A percentile compares a stretch with the other conserved stretches of the same genome.
These are phyloP conservation scores for Cantharis flavilabris DNA, from an alignment of 2,888 invertebrate species.

Conservation along the genomic window DNA sequence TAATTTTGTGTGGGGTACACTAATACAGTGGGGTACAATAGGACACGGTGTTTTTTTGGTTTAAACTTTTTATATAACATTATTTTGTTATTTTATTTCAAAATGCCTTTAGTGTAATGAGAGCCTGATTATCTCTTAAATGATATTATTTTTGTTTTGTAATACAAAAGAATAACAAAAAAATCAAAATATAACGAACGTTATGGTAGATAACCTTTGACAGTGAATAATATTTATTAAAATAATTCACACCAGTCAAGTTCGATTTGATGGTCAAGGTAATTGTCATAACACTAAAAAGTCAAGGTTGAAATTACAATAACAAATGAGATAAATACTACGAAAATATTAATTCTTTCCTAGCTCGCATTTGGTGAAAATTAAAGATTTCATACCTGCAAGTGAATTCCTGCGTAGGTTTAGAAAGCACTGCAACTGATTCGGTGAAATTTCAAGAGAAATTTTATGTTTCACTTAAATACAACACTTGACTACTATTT, in stretches of 20 bases:
- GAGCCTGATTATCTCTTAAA: background rate
- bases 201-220: background rate
- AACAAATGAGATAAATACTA: background rate
- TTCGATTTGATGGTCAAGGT: background rate
- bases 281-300: background rate
- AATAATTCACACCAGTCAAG: background rate
- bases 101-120: too few species aligned
- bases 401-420: background rate
- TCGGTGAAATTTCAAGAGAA: background rate
- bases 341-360: background rate
- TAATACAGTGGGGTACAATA: background rate
- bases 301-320: background rate
- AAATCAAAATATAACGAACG: background rate
- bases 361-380: background rate
- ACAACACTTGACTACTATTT: background rate
- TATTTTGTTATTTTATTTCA: too few species aligned
- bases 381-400: background rate
- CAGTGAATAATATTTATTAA: background rate
- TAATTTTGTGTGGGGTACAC: too few species aligned
- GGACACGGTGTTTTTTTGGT: background rate
- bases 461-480: background rate
- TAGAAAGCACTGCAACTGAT: background rate
- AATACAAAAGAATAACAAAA: background rate
- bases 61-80: too few species aligned
- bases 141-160: background rate